These are phyloP conservation scores for Scrobipalpa atriplicella DNA, from an alignment of 2,888 invertebrate genomes.

Conservation along the genomic window DNA sequence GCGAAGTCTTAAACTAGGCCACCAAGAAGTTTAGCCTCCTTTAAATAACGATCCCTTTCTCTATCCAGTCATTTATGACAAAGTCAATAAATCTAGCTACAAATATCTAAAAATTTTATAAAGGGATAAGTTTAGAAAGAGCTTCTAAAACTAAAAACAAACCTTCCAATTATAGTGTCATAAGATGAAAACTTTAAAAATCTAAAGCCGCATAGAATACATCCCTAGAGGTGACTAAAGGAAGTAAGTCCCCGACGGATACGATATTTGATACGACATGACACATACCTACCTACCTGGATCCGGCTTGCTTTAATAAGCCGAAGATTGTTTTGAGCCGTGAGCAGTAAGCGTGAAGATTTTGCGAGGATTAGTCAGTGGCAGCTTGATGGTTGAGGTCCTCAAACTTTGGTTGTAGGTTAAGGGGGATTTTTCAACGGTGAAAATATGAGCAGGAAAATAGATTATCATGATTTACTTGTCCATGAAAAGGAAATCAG, in stretches of 20 bases:
- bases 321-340: conserved; percentile 79
- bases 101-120: no score
- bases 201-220: not conserved
- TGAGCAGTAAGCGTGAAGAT: conserved; percentile 76
- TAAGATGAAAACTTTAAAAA: not conserved
- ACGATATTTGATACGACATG: conserved; percentile 36
- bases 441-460: no score
- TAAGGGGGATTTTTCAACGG: not conserved
- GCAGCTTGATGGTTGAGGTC: conserved; percentile 46
- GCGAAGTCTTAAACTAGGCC: no score
- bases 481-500: no score
- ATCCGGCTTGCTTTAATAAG: conserved; percentile 63
- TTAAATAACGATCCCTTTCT: no score
- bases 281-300: conserved; percentile 57
- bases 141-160: no score
- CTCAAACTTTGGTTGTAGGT: conserved; percentile 53
- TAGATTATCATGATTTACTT: no score
- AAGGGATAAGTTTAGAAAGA: no score
- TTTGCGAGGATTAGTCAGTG: conserved; percentile 66
- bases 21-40: no score
- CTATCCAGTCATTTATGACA: no score
- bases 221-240: not conserved
- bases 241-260: not conserved
- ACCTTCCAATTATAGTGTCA: not conserved
- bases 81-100: no score